Evolutionary conservation across 2,888 invertebrate genomes (phyloP).

Genomic region (Eristalis tenax): DNA sequence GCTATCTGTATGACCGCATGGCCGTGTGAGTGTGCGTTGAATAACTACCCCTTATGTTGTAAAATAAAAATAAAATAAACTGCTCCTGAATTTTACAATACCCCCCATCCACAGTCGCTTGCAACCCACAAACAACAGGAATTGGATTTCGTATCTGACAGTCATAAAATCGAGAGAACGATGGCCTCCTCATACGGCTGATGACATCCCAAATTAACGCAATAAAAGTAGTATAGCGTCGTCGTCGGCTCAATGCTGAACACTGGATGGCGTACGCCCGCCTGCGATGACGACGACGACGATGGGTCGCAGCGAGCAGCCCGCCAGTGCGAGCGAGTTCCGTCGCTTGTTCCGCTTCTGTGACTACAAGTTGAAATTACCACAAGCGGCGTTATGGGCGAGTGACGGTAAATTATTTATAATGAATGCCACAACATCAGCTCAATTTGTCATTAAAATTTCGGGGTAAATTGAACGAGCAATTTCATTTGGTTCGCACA

Average conservation of each 20-base stretch:
- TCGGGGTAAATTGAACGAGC: slow-evolving; percentile 26
- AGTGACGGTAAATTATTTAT: slow-evolving; percentile 37
- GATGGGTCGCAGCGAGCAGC: background rate
- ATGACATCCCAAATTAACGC: slow-evolving; percentile 34
- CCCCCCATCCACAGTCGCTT: background rate
- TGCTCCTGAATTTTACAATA: slow-evolving; percentile 17
- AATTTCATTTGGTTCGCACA: slow-evolving; percentile 2
- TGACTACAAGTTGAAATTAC: slow-evolving; percentile 36
- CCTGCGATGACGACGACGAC: background rate
- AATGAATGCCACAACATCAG: slow-evolving; percentile 32
- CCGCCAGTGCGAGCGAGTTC: background rate
- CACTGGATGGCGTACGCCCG: background rate
- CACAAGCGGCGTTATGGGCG: slow-evolving; percentile 26
- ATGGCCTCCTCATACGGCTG: slow-evolving; percentile 4
- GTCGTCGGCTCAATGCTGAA: background rate
- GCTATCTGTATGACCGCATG: background rate
- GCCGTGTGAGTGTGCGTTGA: background rate
- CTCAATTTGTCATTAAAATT: slow-evolving; percentile 49
- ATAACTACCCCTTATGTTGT: background rate
- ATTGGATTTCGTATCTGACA: slow-evolving; percentile 23
- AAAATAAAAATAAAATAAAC: background rate
- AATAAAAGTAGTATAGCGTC: slow-evolving; percentile 29
- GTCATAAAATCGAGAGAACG: slow-evolving; percentile 17
- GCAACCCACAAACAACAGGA: slow-evolving; percentile 4
- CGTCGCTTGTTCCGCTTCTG: slow-evolving; percentile 19